Conservation (phyloP, 2,113 vertebrate genomes). For the Brachionichthys hirsutus region DNA sequence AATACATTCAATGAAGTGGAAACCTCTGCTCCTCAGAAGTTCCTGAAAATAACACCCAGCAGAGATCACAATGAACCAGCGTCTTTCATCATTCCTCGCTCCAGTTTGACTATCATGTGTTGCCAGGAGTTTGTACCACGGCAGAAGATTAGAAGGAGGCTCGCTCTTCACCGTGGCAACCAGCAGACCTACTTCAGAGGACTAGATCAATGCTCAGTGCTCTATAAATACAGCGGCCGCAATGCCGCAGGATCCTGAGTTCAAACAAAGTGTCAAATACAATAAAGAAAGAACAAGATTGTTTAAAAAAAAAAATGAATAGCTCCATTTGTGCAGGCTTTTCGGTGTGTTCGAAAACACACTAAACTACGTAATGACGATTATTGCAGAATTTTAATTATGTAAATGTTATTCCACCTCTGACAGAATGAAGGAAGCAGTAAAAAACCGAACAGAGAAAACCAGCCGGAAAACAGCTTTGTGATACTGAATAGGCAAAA, state of each 20-base stretch:
- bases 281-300: not conserved
- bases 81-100: not conserved
- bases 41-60: conserved; percentile 26
- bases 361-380: no score
- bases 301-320: no score
- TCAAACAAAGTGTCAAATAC: not conserved
- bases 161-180: not conserved
- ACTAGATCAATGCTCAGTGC: not conserved
- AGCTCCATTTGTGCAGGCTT: no score
- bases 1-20: conserved; percentile 52
- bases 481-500: no score
- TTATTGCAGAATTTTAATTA: no score
- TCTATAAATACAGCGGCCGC: not conserved
- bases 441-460: no score
- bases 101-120: not conserved
- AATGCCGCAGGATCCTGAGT: not conserved
- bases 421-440: no score
- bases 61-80: conserved; percentile 15
- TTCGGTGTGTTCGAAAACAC: no score
- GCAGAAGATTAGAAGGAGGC: not conserved
- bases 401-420: no score
- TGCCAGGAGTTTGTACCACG: not conserved
- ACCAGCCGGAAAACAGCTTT: no score
- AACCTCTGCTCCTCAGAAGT: not conserved
- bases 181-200: not conserved